These are phyloP conservation scores for Rhabdomys dilectus DNA, from an alignment of 2,113 vertebrate species.

Conservation along the genomic window DNA sequence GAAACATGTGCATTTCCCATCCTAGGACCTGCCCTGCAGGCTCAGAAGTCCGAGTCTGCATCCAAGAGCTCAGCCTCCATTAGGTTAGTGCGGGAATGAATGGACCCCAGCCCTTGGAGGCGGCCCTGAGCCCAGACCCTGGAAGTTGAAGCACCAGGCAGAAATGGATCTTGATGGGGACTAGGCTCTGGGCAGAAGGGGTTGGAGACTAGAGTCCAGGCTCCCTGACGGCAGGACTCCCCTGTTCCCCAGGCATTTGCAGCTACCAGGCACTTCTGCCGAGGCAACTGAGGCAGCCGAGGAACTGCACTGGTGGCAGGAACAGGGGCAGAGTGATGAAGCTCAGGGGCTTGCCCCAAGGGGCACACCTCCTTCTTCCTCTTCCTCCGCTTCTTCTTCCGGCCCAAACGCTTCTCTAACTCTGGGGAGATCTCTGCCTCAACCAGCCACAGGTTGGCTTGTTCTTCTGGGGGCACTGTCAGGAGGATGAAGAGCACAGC, in stretches of 20 bases:
- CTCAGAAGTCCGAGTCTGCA: slow-evolving; percentile 94
- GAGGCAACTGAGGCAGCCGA: slow-evolving; percentile 92
- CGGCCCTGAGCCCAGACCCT: slow-evolving; percentile 85
- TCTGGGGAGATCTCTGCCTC: slow-evolving; percentile 94
- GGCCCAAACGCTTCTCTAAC: slow-evolving; percentile 89
- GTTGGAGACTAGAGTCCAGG: slow-evolving; percentile 85
- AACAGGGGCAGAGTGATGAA: slow-evolving; percentile 71
- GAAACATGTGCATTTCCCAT: neutral
- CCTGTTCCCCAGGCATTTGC: slow-evolving; percentile 48
- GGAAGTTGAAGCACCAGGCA: slow-evolving; percentile 25
- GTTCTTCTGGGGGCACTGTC: slow-evolving; percentile 94
- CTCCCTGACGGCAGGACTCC: slow-evolving; percentile 74
- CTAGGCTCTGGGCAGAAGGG: slow-evolving; percentile 86
- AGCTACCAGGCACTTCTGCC: slow-evolving; percentile 91
- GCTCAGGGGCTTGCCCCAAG: slow-evolving; percentile 62
- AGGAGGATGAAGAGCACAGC: neutral
- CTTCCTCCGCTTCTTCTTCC: slow-evolving; percentile 93
- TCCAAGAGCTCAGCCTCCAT: slow-evolving; percentile 96
- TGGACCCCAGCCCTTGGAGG: slow-evolving; percentile 87
- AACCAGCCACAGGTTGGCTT: slow-evolving; percentile 93
- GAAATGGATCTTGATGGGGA: slow-evolving; percentile 72
- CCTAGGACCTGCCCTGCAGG: neutral
- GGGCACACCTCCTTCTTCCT: slow-evolving; percentile 91
- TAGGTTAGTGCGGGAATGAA: slow-evolving; percentile 96
- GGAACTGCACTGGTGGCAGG: slow-evolving; percentile 88